Conservation (phyloP, 2,888 invertebrate genomes). For the Choristoneura rosaceana region DNA sequence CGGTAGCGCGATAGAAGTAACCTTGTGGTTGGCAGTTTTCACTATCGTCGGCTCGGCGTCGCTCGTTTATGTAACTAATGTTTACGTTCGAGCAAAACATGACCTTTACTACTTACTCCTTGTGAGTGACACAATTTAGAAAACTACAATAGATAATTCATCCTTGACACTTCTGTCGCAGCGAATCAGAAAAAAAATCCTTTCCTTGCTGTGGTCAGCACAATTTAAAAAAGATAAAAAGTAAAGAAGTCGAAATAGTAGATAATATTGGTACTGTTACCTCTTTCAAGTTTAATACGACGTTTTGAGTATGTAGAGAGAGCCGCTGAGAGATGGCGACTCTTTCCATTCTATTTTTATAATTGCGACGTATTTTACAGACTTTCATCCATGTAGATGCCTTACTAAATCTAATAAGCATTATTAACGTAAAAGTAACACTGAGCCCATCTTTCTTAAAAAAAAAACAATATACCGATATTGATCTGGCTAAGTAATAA, state of each 20-base stretch:
- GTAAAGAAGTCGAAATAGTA: background rate
- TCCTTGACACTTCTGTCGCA: background rate
- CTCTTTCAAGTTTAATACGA: background rate
- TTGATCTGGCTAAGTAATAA: too few relatives aligned
- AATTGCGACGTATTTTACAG: background rate
- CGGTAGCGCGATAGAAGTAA: conserved; percentile 20
- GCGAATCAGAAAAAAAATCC: background rate
- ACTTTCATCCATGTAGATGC: background rate
- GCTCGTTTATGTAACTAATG: conserved; percentile 46
- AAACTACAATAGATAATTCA: background rate
- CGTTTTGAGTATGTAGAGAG: background rate
- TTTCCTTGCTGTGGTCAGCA: background rate
- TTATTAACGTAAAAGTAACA: background rate
- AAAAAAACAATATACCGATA: too few relatives aligned
- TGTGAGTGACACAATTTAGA: conserved; percentile 29
- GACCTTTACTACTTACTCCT: conserved; percentile 36
- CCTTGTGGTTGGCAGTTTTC: conserved; percentile 24
- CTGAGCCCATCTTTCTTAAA: too few relatives aligned
- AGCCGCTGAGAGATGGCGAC: background rate
- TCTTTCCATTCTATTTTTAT: background rate
- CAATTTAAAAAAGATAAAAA: background rate
- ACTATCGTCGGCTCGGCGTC: conserved; percentile 47
- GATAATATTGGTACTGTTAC: background rate
- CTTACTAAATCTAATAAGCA: background rate
- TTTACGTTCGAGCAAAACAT: conserved; percentile 43